Percentiles rank a stretch among this genome's conserved stretches.
Conservation (phyloP, 1,140 invertebrate genomes). For the Dufourea novaeangliae region DNA sequence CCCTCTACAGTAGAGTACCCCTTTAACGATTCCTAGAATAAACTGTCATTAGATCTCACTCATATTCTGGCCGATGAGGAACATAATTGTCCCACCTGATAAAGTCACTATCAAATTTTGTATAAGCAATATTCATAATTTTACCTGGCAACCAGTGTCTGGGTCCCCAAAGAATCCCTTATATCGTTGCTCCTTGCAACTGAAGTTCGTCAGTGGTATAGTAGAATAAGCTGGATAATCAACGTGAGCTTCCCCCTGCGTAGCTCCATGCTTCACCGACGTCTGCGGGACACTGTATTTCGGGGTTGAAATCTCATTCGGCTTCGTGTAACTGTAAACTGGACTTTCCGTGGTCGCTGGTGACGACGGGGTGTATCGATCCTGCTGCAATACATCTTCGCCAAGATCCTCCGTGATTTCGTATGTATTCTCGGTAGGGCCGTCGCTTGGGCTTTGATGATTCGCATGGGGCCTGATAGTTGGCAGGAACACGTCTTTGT, state of each 20-base stretch:
- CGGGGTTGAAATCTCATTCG: conserved; percentile 47
- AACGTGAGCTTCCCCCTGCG: conserved; percentile 89
- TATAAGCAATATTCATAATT: background rate
- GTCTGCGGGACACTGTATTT: conserved; percentile 59
- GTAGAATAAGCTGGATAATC: conserved; percentile 91
- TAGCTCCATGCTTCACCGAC: conserved; percentile 83
- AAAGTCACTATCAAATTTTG: background rate
- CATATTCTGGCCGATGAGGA: no score
- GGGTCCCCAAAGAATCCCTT: conserved; percentile 96
- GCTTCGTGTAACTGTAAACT: conserved; percentile 41
- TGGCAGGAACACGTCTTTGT: conserved; percentile 47
- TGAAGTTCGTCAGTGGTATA: conserved; percentile 90
- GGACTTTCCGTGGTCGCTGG: conserved; percentile 53
- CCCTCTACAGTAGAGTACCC: no score
- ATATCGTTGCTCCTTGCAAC: conserved; percentile 92
- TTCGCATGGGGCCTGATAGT: conserved; percentile 26
- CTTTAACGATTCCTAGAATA: no score
- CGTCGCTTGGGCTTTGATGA: conserved; percentile 28
- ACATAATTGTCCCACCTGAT: background rate
- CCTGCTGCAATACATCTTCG: conserved; percentile 66
- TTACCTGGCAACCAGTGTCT: conserved; percentile 91
- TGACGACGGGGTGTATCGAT: conserved; percentile 58
- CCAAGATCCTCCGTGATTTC: conserved; percentile 66
- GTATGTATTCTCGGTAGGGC: conserved; percentile 63
- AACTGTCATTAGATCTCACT: no score